Conservation (phyloP, 2,113 vertebrate genomes). For the Pterocles orientalis region DNA sequence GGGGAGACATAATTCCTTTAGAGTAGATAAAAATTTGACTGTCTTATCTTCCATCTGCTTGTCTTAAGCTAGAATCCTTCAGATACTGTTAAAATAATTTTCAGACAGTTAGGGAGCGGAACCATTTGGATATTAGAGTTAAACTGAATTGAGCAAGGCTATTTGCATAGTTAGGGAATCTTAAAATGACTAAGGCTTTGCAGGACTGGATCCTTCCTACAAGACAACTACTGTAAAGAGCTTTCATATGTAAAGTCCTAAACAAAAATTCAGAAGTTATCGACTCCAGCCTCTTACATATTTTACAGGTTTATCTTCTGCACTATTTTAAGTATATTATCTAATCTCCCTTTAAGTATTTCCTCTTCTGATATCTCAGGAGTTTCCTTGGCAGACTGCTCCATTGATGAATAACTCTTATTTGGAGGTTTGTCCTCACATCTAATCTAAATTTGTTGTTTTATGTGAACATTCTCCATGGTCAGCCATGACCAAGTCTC, state of each 20-base stretch:
- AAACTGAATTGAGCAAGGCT: neutral
- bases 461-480: conserved; percentile 53
- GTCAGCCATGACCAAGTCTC: neutral
- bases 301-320: conserved; percentile 45
- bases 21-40: neutral
- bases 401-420: conserved; percentile 61
- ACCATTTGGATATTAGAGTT: neutral
- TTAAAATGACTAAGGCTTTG: neutral
- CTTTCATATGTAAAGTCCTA: neutral
- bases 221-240: neutral
- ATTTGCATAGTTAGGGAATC: neutral
- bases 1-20: neutral
- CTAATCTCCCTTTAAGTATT: conserved; percentile 75
- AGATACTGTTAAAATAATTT: neutral
- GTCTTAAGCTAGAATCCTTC: neutral
- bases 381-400: conserved; percentile 64
- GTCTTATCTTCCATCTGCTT: neutral
- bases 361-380: conserved; percentile 57
- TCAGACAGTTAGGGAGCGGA: neutral
- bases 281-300: neutral
- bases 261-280: neutral
- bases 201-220: neutral
- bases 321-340: conserved; percentile 66
- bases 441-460: conserved; percentile 64
- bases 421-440: conserved; percentile 64